Evolutionary conservation across 1,140 invertebrate species (phyloP).

Genomic region (Sminthurides bifidus): DNA sequence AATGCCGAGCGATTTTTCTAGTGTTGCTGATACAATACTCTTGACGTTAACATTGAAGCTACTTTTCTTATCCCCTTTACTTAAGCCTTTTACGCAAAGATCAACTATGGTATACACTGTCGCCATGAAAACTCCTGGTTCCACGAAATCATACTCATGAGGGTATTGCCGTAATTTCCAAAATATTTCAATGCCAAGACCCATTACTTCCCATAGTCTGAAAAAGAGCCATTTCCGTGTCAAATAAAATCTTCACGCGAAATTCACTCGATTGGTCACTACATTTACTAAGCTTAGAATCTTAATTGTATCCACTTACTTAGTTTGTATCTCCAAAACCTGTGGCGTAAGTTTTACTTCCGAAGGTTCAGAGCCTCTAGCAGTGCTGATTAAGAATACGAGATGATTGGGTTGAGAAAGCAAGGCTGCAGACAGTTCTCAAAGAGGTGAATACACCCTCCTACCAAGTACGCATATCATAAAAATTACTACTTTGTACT

Average conservation of each 20-base stretch:
- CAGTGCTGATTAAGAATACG: constrained; percentile 10
- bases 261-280: too few species aligned
- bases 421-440: constrained; percentile 16
- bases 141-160: constrained; percentile 6
- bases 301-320: constrained; percentile 11
- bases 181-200: constrained; percentile 11
- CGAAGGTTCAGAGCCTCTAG: background rate
- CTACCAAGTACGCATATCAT: constrained; percentile 11
- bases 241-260: too few species aligned
- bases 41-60: constrained; percentile 4
- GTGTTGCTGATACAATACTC: background rate
- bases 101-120: constrained; percentile 1
- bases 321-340: constrained; percentile 22
- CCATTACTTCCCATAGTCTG: constrained; percentile 17
- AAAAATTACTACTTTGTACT: too few species aligned
- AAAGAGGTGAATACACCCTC: constrained; percentile 20
- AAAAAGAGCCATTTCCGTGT: too few species aligned
- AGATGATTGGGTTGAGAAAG: constrained; percentile 20
- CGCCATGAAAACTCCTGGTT: constrained; percentile 2
- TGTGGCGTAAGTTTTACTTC: constrained; percentile 22
- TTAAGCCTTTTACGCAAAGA: constrained; percentile 7
- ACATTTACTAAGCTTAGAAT: too few species aligned
- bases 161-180: constrained; percentile 1
- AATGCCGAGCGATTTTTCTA: constrained; percentile 3
- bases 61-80: constrained; percentile 4